These are phyloP conservation scores for Macaca mulatta DNA, from an alignment of 2,113 vertebrate species.

Conservation along the genomic window DNA sequence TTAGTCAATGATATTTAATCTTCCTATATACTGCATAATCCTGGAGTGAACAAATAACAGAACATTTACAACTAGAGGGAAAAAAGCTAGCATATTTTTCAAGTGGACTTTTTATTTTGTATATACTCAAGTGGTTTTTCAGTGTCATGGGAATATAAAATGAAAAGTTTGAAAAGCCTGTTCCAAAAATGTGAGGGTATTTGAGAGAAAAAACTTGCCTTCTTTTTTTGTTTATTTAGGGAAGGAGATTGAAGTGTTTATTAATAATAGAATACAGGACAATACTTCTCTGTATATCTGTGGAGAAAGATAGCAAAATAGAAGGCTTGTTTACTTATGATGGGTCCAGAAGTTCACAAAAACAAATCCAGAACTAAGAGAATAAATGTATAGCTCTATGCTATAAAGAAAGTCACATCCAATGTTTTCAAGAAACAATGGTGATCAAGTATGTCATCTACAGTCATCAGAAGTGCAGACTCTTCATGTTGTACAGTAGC, in stretches of 20 bases:
- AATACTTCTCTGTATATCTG: neutral
- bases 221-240: constrained; percentile 47
- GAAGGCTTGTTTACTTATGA: neutral
- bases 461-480: neutral
- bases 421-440: neutral
- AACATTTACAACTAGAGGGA: neutral
- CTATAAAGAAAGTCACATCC: neutral
- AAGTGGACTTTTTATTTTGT: neutral
- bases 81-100: neutral
- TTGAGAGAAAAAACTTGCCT: neutral
- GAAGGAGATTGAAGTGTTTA: constrained; percentile 23
- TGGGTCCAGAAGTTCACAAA: constrained; percentile 9
- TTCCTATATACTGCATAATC: neutral
- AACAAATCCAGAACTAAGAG: constrained; percentile 34
- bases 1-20: neutral
- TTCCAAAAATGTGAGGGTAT: neutral
- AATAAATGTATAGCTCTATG: neutral
- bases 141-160: neutral
- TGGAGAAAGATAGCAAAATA: neutral
- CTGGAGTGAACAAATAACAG: neutral
- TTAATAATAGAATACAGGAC: constrained; percentile 56
- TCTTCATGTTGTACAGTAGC: neutral
- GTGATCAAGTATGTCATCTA: neutral
- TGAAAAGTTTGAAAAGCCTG: neutral
- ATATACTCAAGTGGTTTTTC: neutral